phyloP scores from a whole-genome alignment of 2,113 vertebrate species.

The Poeciliopsis occidentalis region DNA sequence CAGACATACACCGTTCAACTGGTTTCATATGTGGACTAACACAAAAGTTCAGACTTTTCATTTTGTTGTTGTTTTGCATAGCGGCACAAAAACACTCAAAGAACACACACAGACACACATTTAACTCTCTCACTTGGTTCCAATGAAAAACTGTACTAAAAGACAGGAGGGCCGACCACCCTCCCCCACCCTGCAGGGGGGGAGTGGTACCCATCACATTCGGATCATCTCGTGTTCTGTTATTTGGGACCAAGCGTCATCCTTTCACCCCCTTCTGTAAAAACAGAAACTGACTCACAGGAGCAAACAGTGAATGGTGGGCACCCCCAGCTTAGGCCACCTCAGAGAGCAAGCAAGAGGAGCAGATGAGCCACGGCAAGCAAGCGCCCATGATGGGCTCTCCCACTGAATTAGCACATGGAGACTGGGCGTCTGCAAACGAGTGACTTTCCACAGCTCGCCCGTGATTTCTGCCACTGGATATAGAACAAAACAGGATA shows the following conservation, averaged over 20 bases:
- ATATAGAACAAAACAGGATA: neutral
- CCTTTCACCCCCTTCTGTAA: slow-evolving; percentile 51
- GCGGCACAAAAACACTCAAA: slow-evolving; percentile 52
- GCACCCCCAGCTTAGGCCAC: slow-evolving; percentile 41
- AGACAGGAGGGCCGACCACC: slow-evolving; percentile 81
- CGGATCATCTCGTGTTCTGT: slow-evolving; percentile 57
- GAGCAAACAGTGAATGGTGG: slow-evolving; percentile 40
- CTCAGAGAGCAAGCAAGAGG: slow-evolving; percentile 20
- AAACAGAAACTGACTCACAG: slow-evolving; percentile 46
- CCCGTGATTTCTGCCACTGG: slow-evolving; percentile 33
- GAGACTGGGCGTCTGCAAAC: slow-evolving; percentile 39
- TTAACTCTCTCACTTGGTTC: slow-evolving; percentile 70
- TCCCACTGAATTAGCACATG: slow-evolving; percentile 35
- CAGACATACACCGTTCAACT: slow-evolving; percentile 52
- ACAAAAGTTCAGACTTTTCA: slow-evolving; percentile 34
- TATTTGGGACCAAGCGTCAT: slow-evolving; percentile 79
- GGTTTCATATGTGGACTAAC: slow-evolving; percentile 42
- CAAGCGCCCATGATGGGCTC: slow-evolving; percentile 29
- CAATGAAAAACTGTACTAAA: slow-evolving; percentile 75
- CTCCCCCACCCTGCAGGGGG: slow-evolving; percentile 37
- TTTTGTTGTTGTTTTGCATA: slow-evolving; percentile 3
- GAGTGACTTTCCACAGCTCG: slow-evolving; percentile 27
- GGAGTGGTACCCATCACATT: slow-evolving; percentile 60
- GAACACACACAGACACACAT: slow-evolving; percentile 42
- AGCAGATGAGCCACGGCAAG: slow-evolving; percentile 15